These are phyloP conservation scores for Platypus cylindrus DNA, from an alignment of 2,888 invertebrate species.

Conservation along the genomic window DNA sequence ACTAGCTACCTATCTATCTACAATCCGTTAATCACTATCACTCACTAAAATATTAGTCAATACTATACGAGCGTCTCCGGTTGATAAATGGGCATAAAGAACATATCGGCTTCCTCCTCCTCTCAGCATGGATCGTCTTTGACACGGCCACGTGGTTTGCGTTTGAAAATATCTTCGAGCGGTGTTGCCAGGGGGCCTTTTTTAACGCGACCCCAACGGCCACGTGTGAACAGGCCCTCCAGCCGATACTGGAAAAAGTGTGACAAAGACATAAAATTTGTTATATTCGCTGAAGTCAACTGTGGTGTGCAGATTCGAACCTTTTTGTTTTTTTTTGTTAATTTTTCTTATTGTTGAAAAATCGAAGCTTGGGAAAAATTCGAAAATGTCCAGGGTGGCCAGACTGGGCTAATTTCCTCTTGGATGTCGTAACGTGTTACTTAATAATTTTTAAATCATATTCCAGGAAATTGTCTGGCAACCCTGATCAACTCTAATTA, in stretches of 20 bases:
- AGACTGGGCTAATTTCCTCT: no score
- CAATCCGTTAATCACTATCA: conserved; percentile 4
- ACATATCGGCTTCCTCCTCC: conserved; percentile 6
- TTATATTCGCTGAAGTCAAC: no score
- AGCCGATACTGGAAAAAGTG: conserved; percentile 51
- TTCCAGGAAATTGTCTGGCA: no score
- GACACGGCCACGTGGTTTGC: conserved; percentile 31
- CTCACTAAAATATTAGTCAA: background rate
- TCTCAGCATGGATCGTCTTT: conserved; percentile 30
- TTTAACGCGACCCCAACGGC: conserved; percentile 36
- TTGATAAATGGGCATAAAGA: conserved; percentile 11
- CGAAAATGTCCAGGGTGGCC: no score
- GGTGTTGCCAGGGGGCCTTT: conserved; percentile 38
- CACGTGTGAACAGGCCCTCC: conserved; percentile 54
- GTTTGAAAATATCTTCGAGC: conserved; percentile 35
- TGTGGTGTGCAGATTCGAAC: no score
- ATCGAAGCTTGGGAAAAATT: no score
- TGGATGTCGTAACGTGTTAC: no score
- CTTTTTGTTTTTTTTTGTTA: no score
- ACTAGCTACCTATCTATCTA: conserved; percentile 4
- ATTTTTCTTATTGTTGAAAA: no score
- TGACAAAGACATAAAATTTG: no score
- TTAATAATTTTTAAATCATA: no score
- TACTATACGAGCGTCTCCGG: conserved; percentile 15
- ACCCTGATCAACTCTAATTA: no score